Conservation (phyloP, 2,797 vertebrate species). For the Crocodylus rhombifer region DNA sequence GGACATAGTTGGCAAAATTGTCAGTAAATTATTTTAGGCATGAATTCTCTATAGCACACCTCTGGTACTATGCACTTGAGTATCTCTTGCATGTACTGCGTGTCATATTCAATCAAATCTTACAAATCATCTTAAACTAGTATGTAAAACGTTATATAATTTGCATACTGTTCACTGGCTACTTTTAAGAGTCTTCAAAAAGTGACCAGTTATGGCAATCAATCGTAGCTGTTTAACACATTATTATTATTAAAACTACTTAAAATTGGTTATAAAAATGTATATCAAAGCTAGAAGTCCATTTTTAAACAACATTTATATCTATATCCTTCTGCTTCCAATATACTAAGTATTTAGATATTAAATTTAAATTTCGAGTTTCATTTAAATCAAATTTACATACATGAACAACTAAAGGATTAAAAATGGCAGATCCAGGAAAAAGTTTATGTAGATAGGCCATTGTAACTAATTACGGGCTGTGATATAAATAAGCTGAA, state of each 20-base stretch:
- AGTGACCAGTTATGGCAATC: background rate
- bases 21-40: background rate
- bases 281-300: background rate
- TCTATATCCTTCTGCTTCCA: background rate
- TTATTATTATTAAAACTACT: background rate
- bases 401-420: background rate
- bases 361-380: background rate
- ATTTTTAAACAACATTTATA: background rate
- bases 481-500: constrained; percentile 17
- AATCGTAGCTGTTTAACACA: background rate
- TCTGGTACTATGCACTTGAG: background rate
- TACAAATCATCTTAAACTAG: background rate
- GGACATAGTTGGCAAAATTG: background rate
- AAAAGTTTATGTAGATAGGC: background rate
- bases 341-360: background rate
- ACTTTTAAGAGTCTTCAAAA: background rate
- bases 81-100: background rate
- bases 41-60: background rate
- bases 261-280: background rate
- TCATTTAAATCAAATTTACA: background rate
- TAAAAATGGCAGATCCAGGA: background rate
- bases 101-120: background rate
- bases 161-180: background rate
- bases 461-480: background rate
- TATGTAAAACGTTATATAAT: background rate